Evolutionary conservation across 2,888 invertebrate genomes (phyloP), one percentile per base, ranked within the genome.

Genomic region (Hemicrepidius hirtus): DNA sequence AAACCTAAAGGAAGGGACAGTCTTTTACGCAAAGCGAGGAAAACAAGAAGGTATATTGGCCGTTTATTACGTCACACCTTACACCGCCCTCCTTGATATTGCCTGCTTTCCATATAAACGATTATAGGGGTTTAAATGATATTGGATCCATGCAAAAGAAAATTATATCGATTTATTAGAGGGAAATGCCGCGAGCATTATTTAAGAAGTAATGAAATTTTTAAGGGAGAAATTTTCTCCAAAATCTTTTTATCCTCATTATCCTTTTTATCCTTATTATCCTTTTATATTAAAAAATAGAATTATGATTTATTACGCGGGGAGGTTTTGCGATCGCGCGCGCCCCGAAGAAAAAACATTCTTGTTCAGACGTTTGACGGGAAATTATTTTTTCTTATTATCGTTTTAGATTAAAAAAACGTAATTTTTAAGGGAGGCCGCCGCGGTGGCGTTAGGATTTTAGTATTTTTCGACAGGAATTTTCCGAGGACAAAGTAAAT

Each of bases 41-140:
- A 71, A 66, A 71, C 71, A 67, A 50, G 71, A 67, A 71, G 60
- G 71, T 71, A 71, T 71, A 66, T 71, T 62, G 68, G 67, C 71
- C 67, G 67, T 72, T 72, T 72, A 72, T 70, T 65, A 64, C 66
- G 72, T 74, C 65, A 74, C 71, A 71, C 68, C 67, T 73, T 70
- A 59, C 60, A 68, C 64, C 53, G 71, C 68, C 69, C 62, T 72
- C 68, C 74, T 73, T 70, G 72, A 74, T 75, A 77, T 76, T 69
- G 62, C 75, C 73, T 77, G 53, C 70, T 77, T 77, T 77, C 70
- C 75, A 75, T 76, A 75, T 76, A 77, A 73, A 77, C 76, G 75
- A 77, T 75, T 77, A 76, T 77, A 69, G 74, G 68, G 73, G 67
- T 68, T 74, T 73, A 68, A 68, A 71, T 68, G 71, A 74, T 74